Conservation (phyloP, 2,888 invertebrate genomes). For the Colletes collaris region DNA sequence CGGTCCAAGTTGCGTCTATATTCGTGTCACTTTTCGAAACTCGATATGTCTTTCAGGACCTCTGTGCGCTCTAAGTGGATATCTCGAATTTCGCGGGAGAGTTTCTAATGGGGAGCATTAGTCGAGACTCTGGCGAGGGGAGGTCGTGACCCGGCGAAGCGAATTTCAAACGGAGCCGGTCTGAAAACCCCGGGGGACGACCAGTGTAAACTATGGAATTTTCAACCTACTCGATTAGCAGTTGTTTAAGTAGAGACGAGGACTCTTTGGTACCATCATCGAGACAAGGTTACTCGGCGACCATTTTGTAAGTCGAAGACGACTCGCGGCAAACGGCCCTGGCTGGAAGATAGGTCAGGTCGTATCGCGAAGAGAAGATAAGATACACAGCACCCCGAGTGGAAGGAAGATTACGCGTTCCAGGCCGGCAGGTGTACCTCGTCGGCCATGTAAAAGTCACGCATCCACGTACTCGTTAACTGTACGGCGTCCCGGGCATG, state of each 20-base stretch:
- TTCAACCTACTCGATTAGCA: too few relatives aligned
- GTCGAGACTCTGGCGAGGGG: background rate
- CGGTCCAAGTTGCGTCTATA: constrained; percentile 17
- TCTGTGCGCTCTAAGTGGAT: constrained; percentile 2
- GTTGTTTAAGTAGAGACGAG: too few relatives aligned
- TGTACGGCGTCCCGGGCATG: constrained; percentile 14
- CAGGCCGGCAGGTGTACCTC: constrained; percentile 32
- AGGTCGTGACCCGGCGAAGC: too few relatives aligned
- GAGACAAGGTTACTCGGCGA: constrained; percentile 3
- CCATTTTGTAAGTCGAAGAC: background rate
- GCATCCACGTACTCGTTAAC: constrained; percentile 20
- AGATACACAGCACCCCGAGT: background rate
- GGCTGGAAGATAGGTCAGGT: constrained; percentile 18
- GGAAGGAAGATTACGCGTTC: background rate
- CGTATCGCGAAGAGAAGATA: constrained; percentile 12
- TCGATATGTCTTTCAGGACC: constrained; percentile 25
- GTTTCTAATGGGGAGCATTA: constrained; percentile 34
- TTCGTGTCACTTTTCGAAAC: constrained; percentile 53
- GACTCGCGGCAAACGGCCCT: background rate
- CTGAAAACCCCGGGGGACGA: too few relatives aligned
- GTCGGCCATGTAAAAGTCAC: constrained; percentile 31
- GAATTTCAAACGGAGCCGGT: too few relatives aligned
- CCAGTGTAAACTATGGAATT: too few relatives aligned
- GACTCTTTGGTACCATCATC: too few relatives aligned
- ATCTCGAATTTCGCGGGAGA: constrained; percentile 39